phyloP scores from a whole-genome alignment of 1,140 invertebrate species.

The Rhopalosiphum maidis region DNA sequence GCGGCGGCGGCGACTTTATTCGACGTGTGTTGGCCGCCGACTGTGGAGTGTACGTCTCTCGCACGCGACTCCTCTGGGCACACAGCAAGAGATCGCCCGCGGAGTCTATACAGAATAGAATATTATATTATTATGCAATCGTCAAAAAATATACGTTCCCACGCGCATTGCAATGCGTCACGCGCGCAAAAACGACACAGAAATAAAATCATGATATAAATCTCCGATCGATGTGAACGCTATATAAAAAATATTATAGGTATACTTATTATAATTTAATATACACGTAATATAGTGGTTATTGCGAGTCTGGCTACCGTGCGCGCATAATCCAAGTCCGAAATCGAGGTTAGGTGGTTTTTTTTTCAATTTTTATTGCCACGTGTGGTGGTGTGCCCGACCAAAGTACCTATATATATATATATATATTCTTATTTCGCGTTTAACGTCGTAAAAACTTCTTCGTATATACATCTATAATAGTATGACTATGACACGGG shows the following conservation, averaged over 20 bases:
- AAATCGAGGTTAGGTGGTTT: not conserved
- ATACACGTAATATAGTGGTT: too few species aligned
- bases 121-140: not conserved
- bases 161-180: slow-evolving; percentile 32
- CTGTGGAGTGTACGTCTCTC: not conserved
- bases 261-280: not conserved
- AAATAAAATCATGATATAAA: slow-evolving; percentile 12
- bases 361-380: not conserved
- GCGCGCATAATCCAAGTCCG: not conserved
- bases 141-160: not conserved
- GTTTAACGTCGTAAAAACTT: not conserved
- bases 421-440: not conserved
- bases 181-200: not conserved
- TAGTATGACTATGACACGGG: not conserved
- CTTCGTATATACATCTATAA: not conserved
- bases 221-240: not conserved
- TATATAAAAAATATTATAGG: not conserved
- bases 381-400: not conserved
- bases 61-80: slow-evolving; percentile 3
- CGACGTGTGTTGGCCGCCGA: not conserved
- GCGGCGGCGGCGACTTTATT: not conserved
- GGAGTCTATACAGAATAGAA: not conserved
- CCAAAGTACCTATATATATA: not conserved
- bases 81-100: slow-evolving; percentile 37
- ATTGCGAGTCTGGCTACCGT: not conserved